Evolutionary conservation across 1,140 invertebrate species (phyloP), one percentile per base, ranked within the genome.

Genomic region (Calycopis cecrops): DNA sequence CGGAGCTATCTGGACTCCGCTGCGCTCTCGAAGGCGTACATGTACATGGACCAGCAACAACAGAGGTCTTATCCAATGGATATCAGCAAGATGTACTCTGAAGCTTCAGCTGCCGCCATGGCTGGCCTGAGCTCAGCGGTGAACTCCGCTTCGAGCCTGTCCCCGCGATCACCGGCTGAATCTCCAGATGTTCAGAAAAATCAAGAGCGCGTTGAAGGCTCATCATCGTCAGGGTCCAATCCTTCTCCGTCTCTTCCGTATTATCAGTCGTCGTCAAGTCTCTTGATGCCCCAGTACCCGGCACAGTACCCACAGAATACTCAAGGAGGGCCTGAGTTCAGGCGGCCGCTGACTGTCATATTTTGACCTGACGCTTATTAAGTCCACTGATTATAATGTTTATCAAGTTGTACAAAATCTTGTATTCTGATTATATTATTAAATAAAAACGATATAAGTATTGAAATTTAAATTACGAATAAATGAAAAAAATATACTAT

Each of bases 311-410:
- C 89, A 0, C 86, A 88, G 33, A 75, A 70, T 37, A 71, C 79
- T 18, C 89, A 89, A 63, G 74, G 67, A 35, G 79, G 86, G 28
- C 88, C 90, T 14, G 94, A 95, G 70, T 95, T 94, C 79, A 88
- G 94, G 54, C 89, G 94, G 71, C 94, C 95, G 1, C 81, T 96
- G 9, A 93, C 94, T 35, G 94, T 96, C 58, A 95, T 96, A 90
- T 95, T 95, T 90, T 96, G 94, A 95, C 93, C 93, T 90, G 92
- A 93, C 69, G 71, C 69, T 28, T 83, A 74, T 62, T 59, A 60
- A 38, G 14, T 28, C 21, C 21, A 28, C 21, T 28, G 21, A 28
- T 28, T n/a, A n/a, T n/a, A n/a, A n/a, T n/a, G n/a, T n/a, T 28
- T 28, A 28, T 28, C 21, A 28, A 28, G 21, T 28, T 28, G 21